A percentile compares a stretch with the other conserved stretches of the same genome.
These are phyloP conservation scores for Varanus komodoensis DNA, from an alignment of 2,113 vertebrate genomes.

Conservation along the genomic window DNA sequence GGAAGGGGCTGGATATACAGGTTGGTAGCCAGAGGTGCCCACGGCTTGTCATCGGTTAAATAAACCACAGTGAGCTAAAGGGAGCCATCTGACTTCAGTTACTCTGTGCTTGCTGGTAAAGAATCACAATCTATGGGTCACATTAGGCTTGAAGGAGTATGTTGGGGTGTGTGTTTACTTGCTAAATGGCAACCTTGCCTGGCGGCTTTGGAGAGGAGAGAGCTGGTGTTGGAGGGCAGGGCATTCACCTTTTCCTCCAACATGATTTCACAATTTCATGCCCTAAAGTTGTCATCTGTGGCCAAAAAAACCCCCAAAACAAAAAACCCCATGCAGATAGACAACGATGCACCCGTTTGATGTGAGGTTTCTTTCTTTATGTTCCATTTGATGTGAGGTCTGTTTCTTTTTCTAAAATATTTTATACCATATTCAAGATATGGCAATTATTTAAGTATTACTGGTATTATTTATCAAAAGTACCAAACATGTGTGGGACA, in stretches of 20 bases:
- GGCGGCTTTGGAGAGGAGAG: background rate
- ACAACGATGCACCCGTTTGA: background rate
- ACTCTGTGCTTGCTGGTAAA: too few species aligned
- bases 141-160: background rate
- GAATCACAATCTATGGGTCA: background rate
- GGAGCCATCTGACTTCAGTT: too few species aligned
- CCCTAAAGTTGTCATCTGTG: background rate
- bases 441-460: too few species aligned
- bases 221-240: background rate
- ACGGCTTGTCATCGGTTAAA: too few species aligned
- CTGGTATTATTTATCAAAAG: background rate
- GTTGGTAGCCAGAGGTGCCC: too few species aligned
- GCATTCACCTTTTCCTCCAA: background rate
- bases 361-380: background rate
- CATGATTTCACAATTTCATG: background rate
- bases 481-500: background rate
- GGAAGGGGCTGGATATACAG: too few species aligned
- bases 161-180: background rate
- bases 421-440: too few species aligned
- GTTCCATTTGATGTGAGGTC: background rate
- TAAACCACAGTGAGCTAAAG: too few species aligned
- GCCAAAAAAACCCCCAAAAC: background rate
- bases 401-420: too few species aligned
- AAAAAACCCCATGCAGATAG: background rate
- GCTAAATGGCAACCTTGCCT: background rate